A percentile compares a stretch with the other conserved stretches of the same genome.
phyloP scores from a whole-genome alignment of 2,113 vertebrate genomes.

The Burhinus oedicnemus region DNA sequence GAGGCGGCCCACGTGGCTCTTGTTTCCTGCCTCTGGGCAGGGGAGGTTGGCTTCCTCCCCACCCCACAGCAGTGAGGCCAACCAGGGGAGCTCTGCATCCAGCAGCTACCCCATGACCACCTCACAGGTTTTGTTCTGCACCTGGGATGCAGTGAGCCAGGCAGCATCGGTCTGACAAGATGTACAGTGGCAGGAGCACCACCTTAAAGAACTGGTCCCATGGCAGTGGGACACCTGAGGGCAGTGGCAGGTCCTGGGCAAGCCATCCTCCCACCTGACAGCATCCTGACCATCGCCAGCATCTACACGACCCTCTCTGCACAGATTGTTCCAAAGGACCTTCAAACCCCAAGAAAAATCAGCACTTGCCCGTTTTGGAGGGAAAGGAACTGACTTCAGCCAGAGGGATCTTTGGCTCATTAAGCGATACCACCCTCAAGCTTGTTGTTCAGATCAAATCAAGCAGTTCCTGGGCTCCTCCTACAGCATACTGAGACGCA shows the following conservation, averaged over 20 bases:
- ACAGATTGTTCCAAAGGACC: background rate
- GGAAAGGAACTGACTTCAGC: background rate
- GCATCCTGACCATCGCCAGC: background rate
- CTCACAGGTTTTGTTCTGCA: background rate
- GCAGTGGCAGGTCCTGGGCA: background rate
- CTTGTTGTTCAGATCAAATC: background rate
- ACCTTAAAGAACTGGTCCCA: background rate
- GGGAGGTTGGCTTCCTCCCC: background rate
- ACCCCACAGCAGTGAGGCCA: background rate
- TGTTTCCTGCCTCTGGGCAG: constrained; percentile 6
- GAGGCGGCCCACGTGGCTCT: background rate
- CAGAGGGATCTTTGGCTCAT: background rate
- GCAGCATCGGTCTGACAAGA: rapidly evolving
- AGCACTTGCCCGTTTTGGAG: rapidly evolving
- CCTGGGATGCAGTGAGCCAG: rapidly evolving
- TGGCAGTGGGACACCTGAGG: rapidly evolving
- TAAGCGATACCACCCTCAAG: background rate
- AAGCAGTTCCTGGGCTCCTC: background rate
- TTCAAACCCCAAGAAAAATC: background rate
- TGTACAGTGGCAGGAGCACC: rapidly evolving
- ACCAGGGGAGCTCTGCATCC: background rate
- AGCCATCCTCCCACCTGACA: background rate
- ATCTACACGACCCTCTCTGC: background rate
- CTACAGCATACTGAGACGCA: background rate
- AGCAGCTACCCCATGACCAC: background rate